These are phyloP conservation scores for Mantis religiosa DNA, from an alignment of 2,888 invertebrate species.

Conservation along the genomic window DNA sequence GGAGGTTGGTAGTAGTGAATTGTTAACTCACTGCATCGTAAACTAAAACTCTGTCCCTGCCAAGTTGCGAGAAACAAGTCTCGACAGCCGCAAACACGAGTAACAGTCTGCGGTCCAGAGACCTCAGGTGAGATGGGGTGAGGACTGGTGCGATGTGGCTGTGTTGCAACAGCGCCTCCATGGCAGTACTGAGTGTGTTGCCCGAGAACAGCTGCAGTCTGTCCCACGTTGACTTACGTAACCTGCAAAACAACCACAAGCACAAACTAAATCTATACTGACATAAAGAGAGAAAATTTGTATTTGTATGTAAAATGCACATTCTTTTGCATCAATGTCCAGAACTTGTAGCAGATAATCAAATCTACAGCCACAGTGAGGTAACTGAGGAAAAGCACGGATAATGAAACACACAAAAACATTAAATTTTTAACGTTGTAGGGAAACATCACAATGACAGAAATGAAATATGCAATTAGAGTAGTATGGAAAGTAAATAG, in stretches of 20 bases:
- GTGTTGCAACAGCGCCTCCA: conserved; percentile 47
- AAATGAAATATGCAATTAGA: too few relatives aligned
- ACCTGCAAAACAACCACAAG: conserved; percentile 46
- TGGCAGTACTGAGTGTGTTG: conserved; percentile 56
- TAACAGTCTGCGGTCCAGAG: conserved; percentile 71
- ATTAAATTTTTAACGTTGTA: too few relatives aligned
- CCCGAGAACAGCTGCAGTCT: conserved; percentile 66
- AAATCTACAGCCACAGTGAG: neutral
- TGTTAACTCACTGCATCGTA: conserved; percentile 12
- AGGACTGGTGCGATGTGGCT: conserved; percentile 52
- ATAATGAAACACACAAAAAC: too few relatives aligned
- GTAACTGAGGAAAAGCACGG: too few relatives aligned
- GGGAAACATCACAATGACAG: too few relatives aligned
- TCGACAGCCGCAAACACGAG: conserved; percentile 73
- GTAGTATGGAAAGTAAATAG: too few relatives aligned
- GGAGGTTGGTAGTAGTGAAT: neutral
- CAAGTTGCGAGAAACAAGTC: conserved; percentile 56
- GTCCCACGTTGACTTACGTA: conserved; percentile 68
- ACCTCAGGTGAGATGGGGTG: conserved; percentile 66
- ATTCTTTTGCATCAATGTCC: too few relatives aligned
- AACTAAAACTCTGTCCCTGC: conserved; percentile 6
- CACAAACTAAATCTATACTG: too few relatives aligned
- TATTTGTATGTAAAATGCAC: too few relatives aligned
- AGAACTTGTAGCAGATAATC: neutral
- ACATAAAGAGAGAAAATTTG: too few relatives aligned